These are phyloP conservation scores for Drosophila willistoni DNA, from an alignment of 1,140 invertebrate species.

Conservation along the genomic window DNA sequence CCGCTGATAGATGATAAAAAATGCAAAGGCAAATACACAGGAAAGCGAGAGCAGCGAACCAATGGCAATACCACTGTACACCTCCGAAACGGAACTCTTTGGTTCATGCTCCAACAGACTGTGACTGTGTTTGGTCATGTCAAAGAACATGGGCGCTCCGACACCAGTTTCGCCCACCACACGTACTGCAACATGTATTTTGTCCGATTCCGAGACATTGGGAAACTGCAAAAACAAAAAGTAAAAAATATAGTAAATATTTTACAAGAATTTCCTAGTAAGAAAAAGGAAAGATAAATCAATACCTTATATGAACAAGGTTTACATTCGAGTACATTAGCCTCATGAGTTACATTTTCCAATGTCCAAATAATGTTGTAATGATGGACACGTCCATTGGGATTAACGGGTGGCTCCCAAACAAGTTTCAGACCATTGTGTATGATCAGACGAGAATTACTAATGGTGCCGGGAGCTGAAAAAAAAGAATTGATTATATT, in stretches of 20 bases:
- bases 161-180: constrained; percentile 77
- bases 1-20: constrained; percentile 74
- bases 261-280: not conserved
- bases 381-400: constrained; percentile 74
- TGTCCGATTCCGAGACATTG: constrained; percentile 73
- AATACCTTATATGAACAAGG: constrained; percentile 67
- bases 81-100: constrained; percentile 49
- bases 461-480: constrained; percentile 75
- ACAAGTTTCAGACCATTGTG: constrained; percentile 71
- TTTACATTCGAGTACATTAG: constrained; percentile 65
- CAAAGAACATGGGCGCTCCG: constrained; percentile 74
- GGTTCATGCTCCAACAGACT: constrained; percentile 43
- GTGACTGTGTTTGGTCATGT: constrained; percentile 61
- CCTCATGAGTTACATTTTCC: constrained; percentile 75
- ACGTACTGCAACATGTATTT: constrained; percentile 76
- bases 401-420: constrained; percentile 74
- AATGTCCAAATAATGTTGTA: constrained; percentile 78
- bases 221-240: constrained; percentile 59
- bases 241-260: not conserved
- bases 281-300: not conserved
- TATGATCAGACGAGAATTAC: constrained; percentile 58
- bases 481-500: not conserved
- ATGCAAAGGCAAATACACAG: constrained; percentile 69
- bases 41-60: constrained; percentile 68
- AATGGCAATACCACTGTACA: constrained; percentile 77